Conservation (phyloP, 2,888 invertebrate genomes). For the Zhengitettix transpicula region DNA sequence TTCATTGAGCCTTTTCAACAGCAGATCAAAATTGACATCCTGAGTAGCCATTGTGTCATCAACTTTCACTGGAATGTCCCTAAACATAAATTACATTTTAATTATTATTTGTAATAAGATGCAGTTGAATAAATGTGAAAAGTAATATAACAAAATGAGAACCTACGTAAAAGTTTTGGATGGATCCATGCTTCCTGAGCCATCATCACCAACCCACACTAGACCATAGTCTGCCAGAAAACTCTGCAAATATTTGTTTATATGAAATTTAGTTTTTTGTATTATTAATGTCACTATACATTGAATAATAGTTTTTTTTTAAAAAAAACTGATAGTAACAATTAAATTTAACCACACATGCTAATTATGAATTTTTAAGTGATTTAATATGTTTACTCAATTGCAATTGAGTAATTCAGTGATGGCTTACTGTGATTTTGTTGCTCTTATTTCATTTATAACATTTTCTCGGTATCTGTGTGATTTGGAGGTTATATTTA, state of each 20-base stretch:
- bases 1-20: neutral
- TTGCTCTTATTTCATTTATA: too few species aligned
- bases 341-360: too few species aligned
- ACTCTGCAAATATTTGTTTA: slow-evolving; percentile 18
- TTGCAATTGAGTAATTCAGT: too few species aligned
- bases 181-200: neutral
- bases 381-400: too few species aligned
- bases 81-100: neutral
- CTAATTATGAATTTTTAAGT: too few species aligned
- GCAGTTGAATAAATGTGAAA: neutral
- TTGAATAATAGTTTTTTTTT: too few species aligned
- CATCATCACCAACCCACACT: slow-evolving; percentile 28
- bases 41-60: neutral
- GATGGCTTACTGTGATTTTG: too few species aligned
- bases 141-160: neutral
- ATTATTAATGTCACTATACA: too few species aligned
- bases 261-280: too few species aligned
- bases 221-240: slow-evolving; percentile 33
- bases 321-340: too few species aligned
- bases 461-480: too few species aligned
- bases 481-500: too few species aligned
- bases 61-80: neutral
- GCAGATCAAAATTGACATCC: neutral
- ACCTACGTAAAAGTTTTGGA: neutral
- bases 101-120: neutral